Percentiles rank a stretch among this genome's conserved stretches.
Conservation (phyloP, 1,140 invertebrate genomes). For the Halictus rubicundus region DNA sequence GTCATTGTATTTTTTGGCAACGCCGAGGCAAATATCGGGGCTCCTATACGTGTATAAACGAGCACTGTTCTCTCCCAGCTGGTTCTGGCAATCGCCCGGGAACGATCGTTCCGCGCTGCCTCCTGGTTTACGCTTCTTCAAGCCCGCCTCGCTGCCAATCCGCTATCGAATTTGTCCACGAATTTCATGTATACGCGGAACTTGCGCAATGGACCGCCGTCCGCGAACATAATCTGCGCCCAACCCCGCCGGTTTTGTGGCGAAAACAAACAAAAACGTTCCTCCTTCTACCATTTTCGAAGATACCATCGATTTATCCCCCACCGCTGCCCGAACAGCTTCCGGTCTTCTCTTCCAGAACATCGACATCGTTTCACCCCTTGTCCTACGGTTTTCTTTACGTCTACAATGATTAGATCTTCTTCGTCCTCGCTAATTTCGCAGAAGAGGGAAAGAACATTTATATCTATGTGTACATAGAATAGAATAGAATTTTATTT, state of each 20-base stretch:
- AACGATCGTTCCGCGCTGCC: conserved; percentile 46
- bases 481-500: too few relatives aligned
- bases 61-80: conserved; percentile 40
- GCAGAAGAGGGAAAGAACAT: too few relatives aligned
- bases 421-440: too few relatives aligned
- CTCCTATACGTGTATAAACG: conserved; percentile 35
- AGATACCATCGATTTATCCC: too few relatives aligned
- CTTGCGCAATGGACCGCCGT: neutral
- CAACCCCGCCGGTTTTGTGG: neutral
- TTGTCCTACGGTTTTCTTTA: too few relatives aligned
- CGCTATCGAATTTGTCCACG: neutral
- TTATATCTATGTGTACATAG: too few relatives aligned
- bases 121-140: conserved; percentile 41
- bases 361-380: too few relatives aligned
- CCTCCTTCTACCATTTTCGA: neutral
- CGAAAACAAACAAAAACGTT: neutral
- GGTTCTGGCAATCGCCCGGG: conserved; percentile 45
- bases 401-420: too few relatives aligned
- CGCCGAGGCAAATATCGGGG: conserved; percentile 28
- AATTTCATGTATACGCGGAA: conserved; percentile 18
- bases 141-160: conserved; percentile 24
- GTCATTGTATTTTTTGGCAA: conserved; percentile 56
- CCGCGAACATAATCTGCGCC: neutral
- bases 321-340: too few relatives aligned
- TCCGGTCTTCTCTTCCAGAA: too few relatives aligned